Base-by-base conservation (phyloP, 2,888 invertebrate species). In the Drosophila multiciliata region DNA sequence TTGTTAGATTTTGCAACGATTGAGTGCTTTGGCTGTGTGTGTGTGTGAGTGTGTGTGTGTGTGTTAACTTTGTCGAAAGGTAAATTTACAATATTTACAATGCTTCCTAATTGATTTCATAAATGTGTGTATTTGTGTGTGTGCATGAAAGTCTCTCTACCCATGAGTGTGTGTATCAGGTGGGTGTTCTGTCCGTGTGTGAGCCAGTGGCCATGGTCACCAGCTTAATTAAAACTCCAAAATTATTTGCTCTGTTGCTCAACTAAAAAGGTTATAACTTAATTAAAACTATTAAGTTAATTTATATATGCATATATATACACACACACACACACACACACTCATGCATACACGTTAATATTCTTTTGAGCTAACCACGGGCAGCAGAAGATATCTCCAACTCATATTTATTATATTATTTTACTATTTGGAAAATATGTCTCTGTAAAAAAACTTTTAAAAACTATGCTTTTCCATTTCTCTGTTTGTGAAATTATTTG, bases 81-180 rank as follows among this genome's bases (percentile, higher is more conserved):
- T 83, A 81, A 29, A 29, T 29, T 70, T 73, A 80, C 75, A 85
- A 86, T 83, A 78, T 80, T 88, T 80, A 72, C 78, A 78, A 86
- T 64, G 68, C 55, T 58, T 69, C 73, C 66, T 76, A 83, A 86
- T 83, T 88, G 75, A 83, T 82, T 82, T 80, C 78, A 80, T 36
- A 36, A 12, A 78, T 76, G 73, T 60, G 65, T 54, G 33, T 40
- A 36, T 45, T 36, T 52, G 17, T 35, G 45, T 15, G 42, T 36
- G n/a, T 26, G 12, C 23, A 23, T 23, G 23, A 23, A 2, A 0
- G 23, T 23, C 23, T 23, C 23, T 23, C 23, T 23, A 23, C 35
- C 33, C 35, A 23, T 11, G 36, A 29, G 32, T 60, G 32, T 23
- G 40, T 45, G 45, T 40, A 32, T 45, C 6, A 6, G 17, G 9